Evolutionary conservation across 2,888 invertebrate genomes (phyloP).

Genomic region (Maniola hyperantus): DNA sequence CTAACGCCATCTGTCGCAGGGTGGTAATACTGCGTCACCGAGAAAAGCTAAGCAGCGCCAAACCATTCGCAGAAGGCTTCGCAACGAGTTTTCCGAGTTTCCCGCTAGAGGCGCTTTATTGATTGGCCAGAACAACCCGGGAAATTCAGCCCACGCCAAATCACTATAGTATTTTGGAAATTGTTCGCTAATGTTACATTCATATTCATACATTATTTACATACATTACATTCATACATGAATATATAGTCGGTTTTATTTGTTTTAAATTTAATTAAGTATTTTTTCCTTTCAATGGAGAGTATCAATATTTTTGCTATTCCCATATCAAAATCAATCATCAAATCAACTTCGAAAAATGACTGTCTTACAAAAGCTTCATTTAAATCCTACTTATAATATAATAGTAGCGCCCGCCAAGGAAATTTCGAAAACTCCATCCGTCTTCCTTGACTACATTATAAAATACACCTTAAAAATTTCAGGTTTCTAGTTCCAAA

Average conservation of each 20-base stretch:
- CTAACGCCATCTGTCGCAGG: constrained; percentile 53
- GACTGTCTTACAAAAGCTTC: too few relatives aligned
- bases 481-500: too few relatives aligned
- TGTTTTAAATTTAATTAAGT: too few relatives aligned
- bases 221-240: background rate
- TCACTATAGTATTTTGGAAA: background rate
- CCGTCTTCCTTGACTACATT: too few relatives aligned
- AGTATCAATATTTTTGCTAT: background rate
- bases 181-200: background rate
- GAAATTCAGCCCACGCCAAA: background rate
- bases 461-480: too few relatives aligned
- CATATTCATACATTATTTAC: too few relatives aligned
- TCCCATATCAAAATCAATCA: too few relatives aligned
- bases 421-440: too few relatives aligned
- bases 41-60: background rate
- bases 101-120: constrained; percentile 41
- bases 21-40: constrained; percentile 35
- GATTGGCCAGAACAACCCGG: background rate
- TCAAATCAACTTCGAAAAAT: background rate
- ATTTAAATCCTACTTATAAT: too few relatives aligned
- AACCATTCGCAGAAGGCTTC: constrained; percentile 22
- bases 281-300: too few relatives aligned
- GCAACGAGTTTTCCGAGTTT: constrained; percentile 26
- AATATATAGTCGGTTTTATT: too few relatives aligned
- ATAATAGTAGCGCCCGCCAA: too few relatives aligned